These are phyloP conservation scores for Taurulus bubalis DNA, from an alignment of 2,113 vertebrate genomes.

Conservation along the genomic window DNA sequence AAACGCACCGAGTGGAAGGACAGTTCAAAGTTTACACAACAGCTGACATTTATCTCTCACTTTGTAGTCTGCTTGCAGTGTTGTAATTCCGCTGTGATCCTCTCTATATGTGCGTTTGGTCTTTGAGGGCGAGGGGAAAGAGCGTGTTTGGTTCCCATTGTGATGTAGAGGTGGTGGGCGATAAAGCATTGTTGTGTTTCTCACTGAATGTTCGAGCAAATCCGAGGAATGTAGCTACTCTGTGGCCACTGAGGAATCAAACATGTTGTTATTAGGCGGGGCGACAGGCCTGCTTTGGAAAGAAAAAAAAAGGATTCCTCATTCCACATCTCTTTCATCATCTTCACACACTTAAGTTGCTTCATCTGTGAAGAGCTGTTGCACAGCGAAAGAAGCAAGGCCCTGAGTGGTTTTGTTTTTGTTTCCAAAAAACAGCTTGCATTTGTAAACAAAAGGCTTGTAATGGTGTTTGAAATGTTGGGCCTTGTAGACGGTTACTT, in stretches of 20 bases:
- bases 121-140: conserved; percentile 28
- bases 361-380: conserved; percentile 41
- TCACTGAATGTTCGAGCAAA: conserved; percentile 68
- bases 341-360: conserved; percentile 47
- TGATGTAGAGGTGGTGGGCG: conserved; percentile 28
- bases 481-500: conserved; percentile 62
- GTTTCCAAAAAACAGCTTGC: conserved; percentile 44
- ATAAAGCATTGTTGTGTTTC: conserved; percentile 58
- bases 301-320: conserved; percentile 33
- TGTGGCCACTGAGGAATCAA: conserved; percentile 53
- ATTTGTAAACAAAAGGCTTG: conserved; percentile 59
- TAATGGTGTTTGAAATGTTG: conserved; percentile 47
- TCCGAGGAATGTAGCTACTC: conserved; percentile 67
- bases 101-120: conserved; percentile 26
- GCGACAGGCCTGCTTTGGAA: conserved; percentile 35
- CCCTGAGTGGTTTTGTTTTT: not conserved
- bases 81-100: conserved; percentile 39
- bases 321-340: conserved; percentile 62
- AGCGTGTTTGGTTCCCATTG: conserved; percentile 41
- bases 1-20: conserved; percentile 5
- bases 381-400: conserved; percentile 45
- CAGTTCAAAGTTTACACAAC: conserved; percentile 47
- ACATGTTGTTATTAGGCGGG: conserved; percentile 47
- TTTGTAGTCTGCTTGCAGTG: conserved; percentile 49
- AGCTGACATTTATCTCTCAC: conserved; percentile 33